Percentiles rank a stretch among this genome's conserved stretches.
Evolutionary conservation across 2,113 vertebrate species (phyloP).

Genomic region (Pteropus alecto): DNA sequence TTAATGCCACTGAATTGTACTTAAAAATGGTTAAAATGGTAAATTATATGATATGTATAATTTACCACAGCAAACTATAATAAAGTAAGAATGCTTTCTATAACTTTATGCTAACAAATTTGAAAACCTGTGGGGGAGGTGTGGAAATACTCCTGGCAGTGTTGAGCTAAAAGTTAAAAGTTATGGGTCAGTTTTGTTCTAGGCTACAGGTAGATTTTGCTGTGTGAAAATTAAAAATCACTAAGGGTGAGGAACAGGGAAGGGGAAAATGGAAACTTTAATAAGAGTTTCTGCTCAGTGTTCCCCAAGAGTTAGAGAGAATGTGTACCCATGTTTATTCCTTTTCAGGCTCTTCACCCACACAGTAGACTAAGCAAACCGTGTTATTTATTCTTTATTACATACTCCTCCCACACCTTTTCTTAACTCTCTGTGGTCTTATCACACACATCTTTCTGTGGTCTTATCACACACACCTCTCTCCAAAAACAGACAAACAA

Average conservation of each 20-base stretch:
- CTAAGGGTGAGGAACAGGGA: not conserved
- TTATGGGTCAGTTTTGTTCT: not conserved
- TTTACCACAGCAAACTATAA: not conserved
- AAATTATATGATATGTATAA: not conserved
- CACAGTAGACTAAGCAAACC: not conserved
- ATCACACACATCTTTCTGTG: not conserved
- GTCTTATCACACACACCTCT: not conserved
- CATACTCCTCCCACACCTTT: not conserved
- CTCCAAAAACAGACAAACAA: not conserved
- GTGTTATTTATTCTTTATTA: not conserved
- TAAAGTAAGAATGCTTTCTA: not conserved
- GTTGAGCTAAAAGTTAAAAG: not conserved
- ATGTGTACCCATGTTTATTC: not conserved
- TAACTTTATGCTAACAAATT: not conserved
- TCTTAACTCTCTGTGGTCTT: not conserved
- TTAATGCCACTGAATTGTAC: not conserved
- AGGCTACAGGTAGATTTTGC: not conserved
- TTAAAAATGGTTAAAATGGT: not conserved
- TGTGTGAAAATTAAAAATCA: not conserved
- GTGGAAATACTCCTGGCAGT: too few relatives aligned
- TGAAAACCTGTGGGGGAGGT: not conserved
- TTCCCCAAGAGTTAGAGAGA: not conserved
- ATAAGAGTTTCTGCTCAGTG: not conserved
- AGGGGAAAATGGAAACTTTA: not conserved
- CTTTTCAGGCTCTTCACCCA: not conserved